These are phyloP conservation scores for Calephelis virginiensis DNA, from an alignment of 1,140 invertebrate species.

Conservation along the genomic window DNA sequence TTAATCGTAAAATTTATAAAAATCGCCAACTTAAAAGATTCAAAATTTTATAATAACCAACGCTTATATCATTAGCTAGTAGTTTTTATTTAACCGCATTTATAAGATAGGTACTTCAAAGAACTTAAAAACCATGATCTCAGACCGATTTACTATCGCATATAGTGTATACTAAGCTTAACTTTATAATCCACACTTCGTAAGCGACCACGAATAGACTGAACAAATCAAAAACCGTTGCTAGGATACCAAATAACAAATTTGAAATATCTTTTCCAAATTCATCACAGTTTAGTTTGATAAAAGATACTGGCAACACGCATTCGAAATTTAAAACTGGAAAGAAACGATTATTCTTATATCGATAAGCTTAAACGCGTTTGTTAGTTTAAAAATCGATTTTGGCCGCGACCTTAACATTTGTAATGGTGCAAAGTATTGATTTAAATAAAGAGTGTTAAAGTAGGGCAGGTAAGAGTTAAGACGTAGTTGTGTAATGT, in stretches of 20 bases:
- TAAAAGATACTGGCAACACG: slow-evolving; percentile 34
- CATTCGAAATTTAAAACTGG: slow-evolving; percentile 38
- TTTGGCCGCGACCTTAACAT: slow-evolving; percentile 55
- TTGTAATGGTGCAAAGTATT: slow-evolving; percentile 57
- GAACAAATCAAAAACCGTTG: slow-evolving; percentile 38
- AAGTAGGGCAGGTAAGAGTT: slow-evolving; percentile 47
- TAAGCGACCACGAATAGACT: slow-evolving; percentile 25
- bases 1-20: too few relatives aligned
- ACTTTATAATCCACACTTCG: slow-evolving; percentile 30
- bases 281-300: slow-evolving; percentile 33
- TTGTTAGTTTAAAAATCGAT: slow-evolving; percentile 39
- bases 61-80: too few relatives aligned
- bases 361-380: slow-evolving; percentile 14
- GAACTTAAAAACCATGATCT: too few relatives aligned
- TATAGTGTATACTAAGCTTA: slow-evolving; percentile 18
- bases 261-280: slow-evolving; percentile 37
- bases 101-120: too few relatives aligned
- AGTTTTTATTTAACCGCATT: too few relatives aligned
- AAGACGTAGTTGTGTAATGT: too few relatives aligned
- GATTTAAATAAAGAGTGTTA: slow-evolving; percentile 43
- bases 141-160: too few relatives aligned
- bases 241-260: slow-evolving; percentile 64
- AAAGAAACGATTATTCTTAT: slow-evolving; percentile 16
- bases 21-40: too few relatives aligned
- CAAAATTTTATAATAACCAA: too few relatives aligned